Percentiles rank a stretch among this genome's conserved stretches.
phyloP scores from a whole-genome alignment of 2,113 vertebrate genomes.

The Panthera leo region DNA sequence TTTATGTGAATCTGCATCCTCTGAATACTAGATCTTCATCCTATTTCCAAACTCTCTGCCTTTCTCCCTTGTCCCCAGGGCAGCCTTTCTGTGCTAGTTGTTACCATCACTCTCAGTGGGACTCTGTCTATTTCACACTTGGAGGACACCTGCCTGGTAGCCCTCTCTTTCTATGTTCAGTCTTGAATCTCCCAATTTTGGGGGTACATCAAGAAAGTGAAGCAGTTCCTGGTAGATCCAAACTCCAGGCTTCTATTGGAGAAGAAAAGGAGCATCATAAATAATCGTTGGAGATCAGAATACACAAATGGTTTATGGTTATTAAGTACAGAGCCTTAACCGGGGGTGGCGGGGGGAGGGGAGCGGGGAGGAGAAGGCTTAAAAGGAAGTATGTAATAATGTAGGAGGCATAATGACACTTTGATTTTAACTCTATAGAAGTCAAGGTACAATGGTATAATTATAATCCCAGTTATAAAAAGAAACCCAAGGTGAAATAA shows the following conservation, averaged over 20 bases:
- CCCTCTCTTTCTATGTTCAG: not conserved
- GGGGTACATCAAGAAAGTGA: not conserved
- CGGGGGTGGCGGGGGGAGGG: no score
- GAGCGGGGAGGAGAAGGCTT: no score
- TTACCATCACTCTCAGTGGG: not conserved
- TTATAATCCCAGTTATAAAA: not conserved
- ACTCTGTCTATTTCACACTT: not conserved
- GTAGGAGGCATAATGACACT: not conserved
- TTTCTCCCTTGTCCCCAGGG: not conserved
- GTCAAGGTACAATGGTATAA: not conserved
- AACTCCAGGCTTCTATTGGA: not conserved
- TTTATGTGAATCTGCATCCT: not conserved
- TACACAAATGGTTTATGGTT: not conserved
- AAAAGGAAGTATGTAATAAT: not conserved
- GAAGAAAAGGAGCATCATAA: not conserved
- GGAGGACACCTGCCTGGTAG: not conserved
- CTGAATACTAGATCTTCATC: not conserved
- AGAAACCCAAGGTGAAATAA: fast-evolving
- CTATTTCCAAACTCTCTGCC: not conserved
- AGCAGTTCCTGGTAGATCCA: not conserved
- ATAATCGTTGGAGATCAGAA: not conserved
- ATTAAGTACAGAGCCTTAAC: not conserved
- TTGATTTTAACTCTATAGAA: not conserved
- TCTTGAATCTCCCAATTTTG: not conserved
- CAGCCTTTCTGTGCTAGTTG: not conserved